These are phyloP conservation scores for Philopedon plagiatum DNA, from an alignment of 2,888 invertebrate genomes.

Conservation along the genomic window DNA sequence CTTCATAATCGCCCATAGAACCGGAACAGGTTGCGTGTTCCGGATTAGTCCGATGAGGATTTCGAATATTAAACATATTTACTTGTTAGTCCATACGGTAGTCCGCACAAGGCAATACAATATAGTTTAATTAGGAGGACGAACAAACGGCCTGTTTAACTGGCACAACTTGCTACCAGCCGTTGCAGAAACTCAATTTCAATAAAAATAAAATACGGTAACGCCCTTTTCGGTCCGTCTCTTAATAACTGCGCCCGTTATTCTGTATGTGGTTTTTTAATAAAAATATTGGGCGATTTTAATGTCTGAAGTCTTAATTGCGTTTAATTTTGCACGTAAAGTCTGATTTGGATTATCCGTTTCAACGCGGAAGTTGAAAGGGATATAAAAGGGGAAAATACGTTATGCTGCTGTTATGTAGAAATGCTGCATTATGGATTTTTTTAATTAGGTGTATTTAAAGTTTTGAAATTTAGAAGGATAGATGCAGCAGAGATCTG, in stretches of 20 bases:
- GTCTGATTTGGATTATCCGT: constrained; percentile 42
- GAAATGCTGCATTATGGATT: neutral
- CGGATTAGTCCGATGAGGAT: constrained; percentile 48
- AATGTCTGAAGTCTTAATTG: constrained; percentile 51
- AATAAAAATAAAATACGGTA: constrained; percentile 51
- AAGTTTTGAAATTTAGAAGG: no score
- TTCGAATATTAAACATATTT: constrained; percentile 51
- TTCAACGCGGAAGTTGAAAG: constrained; percentile 22
- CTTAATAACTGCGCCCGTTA: constrained; percentile 48
- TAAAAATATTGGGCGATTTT: constrained; percentile 51
- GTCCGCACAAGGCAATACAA: constrained; percentile 47
- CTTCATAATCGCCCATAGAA: constrained; percentile 46
- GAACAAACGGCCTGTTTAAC: constrained; percentile 49
- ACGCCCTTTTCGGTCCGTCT: constrained; percentile 48
- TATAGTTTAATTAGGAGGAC: constrained; percentile 50
- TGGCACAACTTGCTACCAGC: constrained; percentile 46
- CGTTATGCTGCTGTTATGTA: no score
- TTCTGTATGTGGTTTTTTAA: constrained; percentile 51
- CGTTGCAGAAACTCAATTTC: constrained; percentile 50
- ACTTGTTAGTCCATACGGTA: constrained; percentile 46
- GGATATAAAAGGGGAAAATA: neutral
- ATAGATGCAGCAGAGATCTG: no score
- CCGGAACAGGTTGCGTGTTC: constrained; percentile 41
- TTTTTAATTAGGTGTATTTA: no score
- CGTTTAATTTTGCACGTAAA: constrained; percentile 49